Evolutionary conservation across 2,797 vertebrate species (phyloP).

Genomic region (Neostethus bicornis): DNA sequence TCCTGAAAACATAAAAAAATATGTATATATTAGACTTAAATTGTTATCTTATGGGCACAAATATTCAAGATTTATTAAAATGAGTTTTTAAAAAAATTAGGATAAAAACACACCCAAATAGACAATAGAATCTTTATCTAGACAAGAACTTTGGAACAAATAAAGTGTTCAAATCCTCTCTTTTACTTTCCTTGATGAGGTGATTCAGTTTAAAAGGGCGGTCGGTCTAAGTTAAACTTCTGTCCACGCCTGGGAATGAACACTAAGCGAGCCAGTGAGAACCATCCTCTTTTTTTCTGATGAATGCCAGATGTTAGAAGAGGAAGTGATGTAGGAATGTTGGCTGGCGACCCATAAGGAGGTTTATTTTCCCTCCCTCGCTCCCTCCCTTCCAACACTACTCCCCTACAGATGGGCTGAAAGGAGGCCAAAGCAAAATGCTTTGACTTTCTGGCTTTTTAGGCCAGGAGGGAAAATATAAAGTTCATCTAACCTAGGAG

Average conservation of each 20-base stretch:
- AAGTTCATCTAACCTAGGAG: slow-evolving; percentile 24
- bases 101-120: neutral
- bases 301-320: slow-evolving; percentile 79
- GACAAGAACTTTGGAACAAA: slow-evolving; percentile 7
- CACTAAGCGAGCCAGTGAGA: slow-evolving; percentile 45
- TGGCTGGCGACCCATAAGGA: slow-evolving; percentile 67
- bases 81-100: neutral
- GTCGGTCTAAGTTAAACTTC: slow-evolving; percentile 46
- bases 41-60: slow-evolving; percentile 5
- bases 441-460: slow-evolving; percentile 49
- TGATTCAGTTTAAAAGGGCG: slow-evolving; percentile 45
- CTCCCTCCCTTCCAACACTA: slow-evolving; percentile 27
- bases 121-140: slow-evolving; percentile 1
- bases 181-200: slow-evolving; percentile 35
- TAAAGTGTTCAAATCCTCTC: slow-evolving; percentile 13
- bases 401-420: slow-evolving; percentile 57
- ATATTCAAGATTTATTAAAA: neutral
- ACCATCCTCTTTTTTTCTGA: slow-evolving; percentile 54
- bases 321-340: slow-evolving; percentile 79
- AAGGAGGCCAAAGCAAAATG: slow-evolving; percentile 73
- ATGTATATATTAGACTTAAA: neutral
- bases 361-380: slow-evolving; percentile 63
- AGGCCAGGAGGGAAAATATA: slow-evolving; percentile 29
- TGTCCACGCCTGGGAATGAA: slow-evolving; percentile 42
- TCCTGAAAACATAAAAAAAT: slow-evolving; percentile 45